Evolutionary conservation across 1,140 invertebrate genomes (phyloP).

Genomic region (Condylostylus longicornis): DNA sequence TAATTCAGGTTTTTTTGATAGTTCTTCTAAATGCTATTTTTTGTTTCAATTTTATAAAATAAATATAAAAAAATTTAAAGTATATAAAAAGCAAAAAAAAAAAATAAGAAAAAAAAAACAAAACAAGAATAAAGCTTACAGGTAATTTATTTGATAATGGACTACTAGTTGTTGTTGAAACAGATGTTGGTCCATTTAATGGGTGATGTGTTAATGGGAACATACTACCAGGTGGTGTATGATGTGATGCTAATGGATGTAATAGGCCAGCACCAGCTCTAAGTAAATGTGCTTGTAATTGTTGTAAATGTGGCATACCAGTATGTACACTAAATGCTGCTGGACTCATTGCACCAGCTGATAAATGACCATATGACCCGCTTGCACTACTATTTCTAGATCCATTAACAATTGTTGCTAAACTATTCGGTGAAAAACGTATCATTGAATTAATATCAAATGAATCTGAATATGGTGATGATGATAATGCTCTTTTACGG

Average conservation of each 20-base stretch:
- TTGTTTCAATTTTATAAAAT: no score
- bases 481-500: conserved; percentile 80
- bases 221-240: conserved; percentile 32
- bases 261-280: conserved; percentile 43
- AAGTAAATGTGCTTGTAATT: conserved; percentile 59
- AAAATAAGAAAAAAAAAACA: no score
- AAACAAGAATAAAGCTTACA: no score
- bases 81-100: no score
- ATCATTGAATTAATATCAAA: conserved; percentile 91
- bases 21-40: not conserved
- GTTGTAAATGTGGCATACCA: conserved; percentile 53
- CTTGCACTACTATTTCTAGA: conserved; percentile 69
- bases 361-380: conserved; percentile 87
- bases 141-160: not conserved
- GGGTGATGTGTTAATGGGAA: conserved; percentile 34
- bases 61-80: no score
- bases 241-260: conserved; percentile 37
- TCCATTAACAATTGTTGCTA: conserved; percentile 81
- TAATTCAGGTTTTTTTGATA: conserved; percentile 9
- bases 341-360: conserved; percentile 45
- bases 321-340: conserved; percentile 48
- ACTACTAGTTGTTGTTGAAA: no score
- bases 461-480: conserved; percentile 87
- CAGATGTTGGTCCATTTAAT: not conserved
- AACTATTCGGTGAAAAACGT: conserved; percentile 82